Evolutionary conservation across 1,140 invertebrate genomes (phyloP), one percentile per base, ranked within the genome.

Genomic region (Linepithema humile): DNA sequence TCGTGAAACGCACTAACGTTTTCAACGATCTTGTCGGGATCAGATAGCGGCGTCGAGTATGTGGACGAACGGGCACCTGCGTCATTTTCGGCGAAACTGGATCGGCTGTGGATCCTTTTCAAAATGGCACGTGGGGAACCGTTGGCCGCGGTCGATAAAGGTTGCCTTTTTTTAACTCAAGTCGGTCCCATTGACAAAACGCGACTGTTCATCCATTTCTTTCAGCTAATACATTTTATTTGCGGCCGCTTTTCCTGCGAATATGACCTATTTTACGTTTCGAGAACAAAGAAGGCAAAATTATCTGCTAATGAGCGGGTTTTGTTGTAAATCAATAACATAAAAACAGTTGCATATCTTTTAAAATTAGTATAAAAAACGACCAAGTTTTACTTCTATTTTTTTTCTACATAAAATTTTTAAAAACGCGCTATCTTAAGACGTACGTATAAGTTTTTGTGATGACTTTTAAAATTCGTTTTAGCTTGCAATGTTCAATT

Each of bases 21-120:
- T 80, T 90, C 90, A 89, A 89, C 90, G 80, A 91, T 85, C 89
- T 86, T 92, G 92, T 92, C 85, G 73, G 45, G 23, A 60, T 53
- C 65, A 69, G 48, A 53, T 45, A 23, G 59, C 53, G 59, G 64
- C 88, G 90, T 91, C 78, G 83, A 85, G 65, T 74, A 62, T 17
- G 59, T 60, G 45, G 20, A 57, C 82, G 55, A 38, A 55, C 87
- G 85, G 87, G 88, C 91, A 91, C 90, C 90, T 91, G 90, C 89
- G 48, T 43, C 48, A 17, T 57, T 84, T 85, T 62, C 23, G 12
- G 15, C 4, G 26, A 83, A 90, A 91, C 90, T 82, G 85, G 84
- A 89, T 85, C 57, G 29, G 3, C 26, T 0, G 50, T 62, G 3
- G 23, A 73, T 60, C 15, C 69, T 60, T 82, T 74, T 72, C 57